These are phyloP conservation scores for Bombus terrestris DNA, from an alignment of 1,140 invertebrate genomes.

Conservation along the genomic window DNA sequence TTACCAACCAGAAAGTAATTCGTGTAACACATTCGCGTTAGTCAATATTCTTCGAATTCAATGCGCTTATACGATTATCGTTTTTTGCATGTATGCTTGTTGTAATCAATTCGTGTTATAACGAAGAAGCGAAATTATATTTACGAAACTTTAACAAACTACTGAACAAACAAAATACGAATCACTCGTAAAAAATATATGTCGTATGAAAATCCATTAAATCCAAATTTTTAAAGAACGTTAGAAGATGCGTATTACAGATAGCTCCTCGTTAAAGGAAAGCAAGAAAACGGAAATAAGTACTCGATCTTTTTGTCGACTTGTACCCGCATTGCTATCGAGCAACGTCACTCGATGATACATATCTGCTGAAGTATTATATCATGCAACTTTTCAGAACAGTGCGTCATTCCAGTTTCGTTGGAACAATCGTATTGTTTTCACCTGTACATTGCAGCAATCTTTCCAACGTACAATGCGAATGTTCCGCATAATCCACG, in stretches of 20 bases:
- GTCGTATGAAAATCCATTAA: background rate
- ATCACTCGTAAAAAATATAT: background rate
- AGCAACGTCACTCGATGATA: constrained; percentile 1
- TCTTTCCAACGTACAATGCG: background rate
- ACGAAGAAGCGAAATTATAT: too few relatives aligned
- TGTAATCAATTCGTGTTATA: too few relatives aligned
- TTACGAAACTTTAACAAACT: too few relatives aligned
- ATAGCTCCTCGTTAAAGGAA: background rate
- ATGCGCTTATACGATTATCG: too few relatives aligned
- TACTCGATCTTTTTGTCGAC: background rate
- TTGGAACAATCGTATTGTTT: constrained; percentile 5
- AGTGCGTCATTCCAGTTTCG: background rate
- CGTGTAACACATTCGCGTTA: background rate
- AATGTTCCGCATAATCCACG: background rate
- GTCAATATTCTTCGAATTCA: background rate
- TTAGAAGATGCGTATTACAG: background rate
- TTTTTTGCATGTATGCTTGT: background rate
- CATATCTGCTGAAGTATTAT: background rate
- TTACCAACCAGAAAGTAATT: background rate
- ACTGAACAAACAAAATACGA: too few relatives aligned
- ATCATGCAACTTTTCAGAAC: constrained; percentile 20
- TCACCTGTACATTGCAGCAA: background rate
- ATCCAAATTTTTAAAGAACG: too few relatives aligned
- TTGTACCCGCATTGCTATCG: background rate
- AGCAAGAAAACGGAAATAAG: background rate